Evolutionary conservation across 2,888 invertebrate genomes (phyloP).

Genomic region (Caenorhabditis auriculariae): DNA sequence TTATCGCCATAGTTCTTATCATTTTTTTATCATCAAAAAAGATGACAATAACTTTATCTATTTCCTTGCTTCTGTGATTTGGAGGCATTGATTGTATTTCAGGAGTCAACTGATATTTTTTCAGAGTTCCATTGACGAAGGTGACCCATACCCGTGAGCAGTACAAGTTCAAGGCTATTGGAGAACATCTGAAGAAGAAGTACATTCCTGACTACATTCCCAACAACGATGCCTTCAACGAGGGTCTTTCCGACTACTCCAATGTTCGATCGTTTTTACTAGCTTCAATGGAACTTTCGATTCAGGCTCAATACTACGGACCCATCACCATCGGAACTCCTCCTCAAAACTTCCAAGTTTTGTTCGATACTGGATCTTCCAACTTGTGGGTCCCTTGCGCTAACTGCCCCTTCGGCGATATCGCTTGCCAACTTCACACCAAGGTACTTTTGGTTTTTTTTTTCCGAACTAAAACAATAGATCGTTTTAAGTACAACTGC

Average conservation of each 20-base stretch:
- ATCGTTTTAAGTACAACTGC: constrained; percentile 76
- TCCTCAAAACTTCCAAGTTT: constrained; percentile 69
- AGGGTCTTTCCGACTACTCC: constrained; percentile 47
- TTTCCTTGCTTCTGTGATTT: too few relatives aligned
- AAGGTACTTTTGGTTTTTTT: constrained; percentile 18
- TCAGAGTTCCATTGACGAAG: constrained; percentile 39
- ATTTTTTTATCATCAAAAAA: too few relatives aligned
- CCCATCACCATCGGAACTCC: constrained; percentile 68
- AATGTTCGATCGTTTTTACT: constrained; percentile 16
- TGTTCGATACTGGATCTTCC: constrained; percentile 95
- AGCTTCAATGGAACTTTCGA: background rate
- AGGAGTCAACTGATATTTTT: constrained; percentile 1
- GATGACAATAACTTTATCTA: too few relatives aligned
- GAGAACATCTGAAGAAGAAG: constrained; percentile 35
- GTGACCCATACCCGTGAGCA: constrained; percentile 25
- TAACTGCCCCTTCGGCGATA: constrained; percentile 83
- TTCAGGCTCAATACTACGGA: constrained; percentile 69
- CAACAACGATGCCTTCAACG: constrained; percentile 35
- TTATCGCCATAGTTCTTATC: too few relatives aligned
- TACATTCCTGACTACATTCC: constrained; percentile 33
- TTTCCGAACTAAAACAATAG: background rate
- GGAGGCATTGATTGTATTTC: background rate
- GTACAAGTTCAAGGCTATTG: constrained; percentile 32
- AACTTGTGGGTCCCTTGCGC: constrained; percentile 95
- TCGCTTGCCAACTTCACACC: constrained; percentile 76